Base-by-base conservation (phyloP, 1,140 invertebrate genomes). In the Planococcus citri region DNA sequence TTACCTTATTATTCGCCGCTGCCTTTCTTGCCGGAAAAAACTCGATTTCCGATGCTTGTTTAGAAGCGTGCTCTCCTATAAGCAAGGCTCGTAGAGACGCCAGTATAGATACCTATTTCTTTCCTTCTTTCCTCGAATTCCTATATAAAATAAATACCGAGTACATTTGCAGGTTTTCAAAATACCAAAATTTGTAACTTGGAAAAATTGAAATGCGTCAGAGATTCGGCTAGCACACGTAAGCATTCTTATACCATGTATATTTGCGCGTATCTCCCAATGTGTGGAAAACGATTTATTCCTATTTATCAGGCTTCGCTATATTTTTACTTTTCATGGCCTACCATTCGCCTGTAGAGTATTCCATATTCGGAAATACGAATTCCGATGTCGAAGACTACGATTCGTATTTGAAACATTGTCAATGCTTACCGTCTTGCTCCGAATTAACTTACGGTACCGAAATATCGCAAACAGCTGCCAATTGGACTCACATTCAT, bases 401-500 rank as follows among this genome's bases (percentile, higher is more conserved):
- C 61, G 29, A 37, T 70, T 69, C 1, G 22, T 72, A 21, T 72
- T 72, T 29, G 58, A 70, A 12, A 33, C 68, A 38, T 4, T 88
- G 87, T 74, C 80, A 84, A 72, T 88, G 87, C 74, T 76, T 88
- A 69, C 86, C 86, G 1, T 81, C 85, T 0, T 88, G 87, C 73
- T 86, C 84, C 0, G 84, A 85, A 2, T 79, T 88, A 1, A 79
- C 80, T 1, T 88, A 88, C 74, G 83, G 85, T 0, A 51, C 33
- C 21, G 38, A 72, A 9, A 41, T 67, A n/a, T 69, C 70, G 4
- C 51, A 72, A 38, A 29, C 70, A 27, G 57, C 20, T 14, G 51
- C 25, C 2, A 72, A 72, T 21, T 72, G 71, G 71, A 70, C 69
- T 12, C 33, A 25, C 12, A 24, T 20, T 21, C 38, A 68, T 21